Evolutionary conservation across 2,888 invertebrate genomes (phyloP).

Genomic region (Tinea pellionella): DNA sequence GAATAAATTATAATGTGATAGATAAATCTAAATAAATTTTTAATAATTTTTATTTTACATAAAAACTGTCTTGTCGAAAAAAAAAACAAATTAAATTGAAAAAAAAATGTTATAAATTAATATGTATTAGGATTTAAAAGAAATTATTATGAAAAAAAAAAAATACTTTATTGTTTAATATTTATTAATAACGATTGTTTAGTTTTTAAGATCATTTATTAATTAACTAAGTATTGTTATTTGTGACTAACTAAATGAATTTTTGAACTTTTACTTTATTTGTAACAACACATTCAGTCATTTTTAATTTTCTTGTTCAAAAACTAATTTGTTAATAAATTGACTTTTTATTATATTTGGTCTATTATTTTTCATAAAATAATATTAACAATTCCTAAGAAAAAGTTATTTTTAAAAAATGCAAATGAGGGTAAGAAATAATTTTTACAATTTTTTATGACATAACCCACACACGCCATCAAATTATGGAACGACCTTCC

Average conservation of each 20-base stretch:
- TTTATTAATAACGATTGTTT: slow-evolving; percentile 56
- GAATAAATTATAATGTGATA: too few relatives aligned
- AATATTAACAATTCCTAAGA: too few relatives aligned
- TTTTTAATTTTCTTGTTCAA: slow-evolving; percentile 23
- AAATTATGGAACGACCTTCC: too few relatives aligned
- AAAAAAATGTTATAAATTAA: background rate
- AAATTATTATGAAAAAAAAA: background rate
- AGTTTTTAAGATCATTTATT: slow-evolving; percentile 34
- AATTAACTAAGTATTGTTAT: slow-evolving; percentile 32
- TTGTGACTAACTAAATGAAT: slow-evolving; percentile 48
- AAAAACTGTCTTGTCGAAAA: too few relatives aligned
- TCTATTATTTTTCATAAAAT: slow-evolving; percentile 25
- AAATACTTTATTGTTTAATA: slow-evolving; percentile 22
- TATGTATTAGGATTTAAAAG: slow-evolving; percentile 7
- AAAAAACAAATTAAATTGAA: too few relatives aligned
- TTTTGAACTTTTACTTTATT: background rate
- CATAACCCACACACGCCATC: too few relatives aligned
- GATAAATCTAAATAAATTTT: too few relatives aligned
- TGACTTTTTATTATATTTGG: slow-evolving; percentile 42
- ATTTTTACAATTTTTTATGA: too few relatives aligned
- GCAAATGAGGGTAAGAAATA: too few relatives aligned
- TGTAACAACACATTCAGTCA: background rate
- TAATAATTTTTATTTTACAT: too few relatives aligned
- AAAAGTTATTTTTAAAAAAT: too few relatives aligned
- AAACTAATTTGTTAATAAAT: slow-evolving; percentile 69